Conservation (phyloP, 2,888 invertebrate genomes). For the Acleris laterana region DNA sequence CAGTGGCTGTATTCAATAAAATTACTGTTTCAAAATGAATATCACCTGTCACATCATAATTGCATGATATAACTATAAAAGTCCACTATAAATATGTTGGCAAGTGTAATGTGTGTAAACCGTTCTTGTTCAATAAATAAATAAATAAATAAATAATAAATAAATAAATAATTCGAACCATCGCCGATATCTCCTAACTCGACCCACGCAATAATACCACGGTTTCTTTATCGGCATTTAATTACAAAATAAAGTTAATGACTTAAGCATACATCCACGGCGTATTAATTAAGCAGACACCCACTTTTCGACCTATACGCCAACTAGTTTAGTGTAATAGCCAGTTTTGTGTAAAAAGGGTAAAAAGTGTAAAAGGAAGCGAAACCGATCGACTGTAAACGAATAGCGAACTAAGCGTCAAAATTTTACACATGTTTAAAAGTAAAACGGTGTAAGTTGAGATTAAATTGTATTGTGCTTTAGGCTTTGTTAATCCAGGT, state of each 20-base stretch:
- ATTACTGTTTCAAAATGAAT: too few relatives aligned
- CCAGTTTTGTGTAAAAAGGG: constrained; percentile 16
- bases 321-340: constrained; percentile 26
- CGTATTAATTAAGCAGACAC: constrained; percentile 51
- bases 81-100: too few relatives aligned
- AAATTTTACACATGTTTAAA: neutral
- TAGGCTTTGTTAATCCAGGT: too few relatives aligned
- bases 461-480: too few relatives aligned
- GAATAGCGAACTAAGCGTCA: constrained; percentile 2
- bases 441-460: too few relatives aligned
- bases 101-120: too few relatives aligned
- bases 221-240: constrained; percentile 78
- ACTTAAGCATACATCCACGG: constrained; percentile 35
- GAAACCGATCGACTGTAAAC: constrained; percentile 16
- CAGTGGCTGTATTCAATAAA: too few relatives aligned
- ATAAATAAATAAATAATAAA: too few relatives aligned
- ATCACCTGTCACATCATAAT: too few relatives aligned
- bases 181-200: constrained; percentile 39
- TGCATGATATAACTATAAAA: too few relatives aligned
- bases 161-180: too few relatives aligned
- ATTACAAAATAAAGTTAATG: constrained; percentile 68
- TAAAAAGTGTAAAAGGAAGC: constrained; percentile 1
- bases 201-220: constrained; percentile 46
- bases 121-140: too few relatives aligned
- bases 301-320: constrained; percentile 26